Percentiles rank a stretch among this genome's conserved stretches.
Conservation (phyloP, 2,888 invertebrate genomes). For the Caenorhabditis japonica region DNA sequence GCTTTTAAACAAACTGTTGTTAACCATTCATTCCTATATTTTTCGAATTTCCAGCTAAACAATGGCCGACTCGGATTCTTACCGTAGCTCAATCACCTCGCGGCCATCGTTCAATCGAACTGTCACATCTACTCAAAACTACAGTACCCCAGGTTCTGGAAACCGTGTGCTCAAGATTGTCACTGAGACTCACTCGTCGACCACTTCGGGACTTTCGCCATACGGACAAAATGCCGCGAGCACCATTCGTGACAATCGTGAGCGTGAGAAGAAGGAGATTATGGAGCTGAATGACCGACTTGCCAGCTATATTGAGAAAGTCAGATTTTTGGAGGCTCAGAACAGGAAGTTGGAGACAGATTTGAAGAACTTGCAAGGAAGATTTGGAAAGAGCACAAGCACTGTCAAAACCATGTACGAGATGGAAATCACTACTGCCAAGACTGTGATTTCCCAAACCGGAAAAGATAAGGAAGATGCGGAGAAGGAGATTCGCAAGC, state of each 20-base stretch:
- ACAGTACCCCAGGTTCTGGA: slow-evolving; percentile 54
- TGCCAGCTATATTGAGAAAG: slow-evolving; percentile 80
- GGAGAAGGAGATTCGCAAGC: slow-evolving; percentile 63
- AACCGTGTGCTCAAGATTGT: slow-evolving; percentile 76
- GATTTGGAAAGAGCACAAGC: slow-evolving; percentile 76
- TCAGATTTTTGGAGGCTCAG: slow-evolving; percentile 78
- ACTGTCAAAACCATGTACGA: slow-evolving; percentile 70
- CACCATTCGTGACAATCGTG: slow-evolving; percentile 78
- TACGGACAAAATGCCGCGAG: slow-evolving; percentile 76
- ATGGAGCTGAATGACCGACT: slow-evolving; percentile 80
- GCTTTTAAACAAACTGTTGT: no score
- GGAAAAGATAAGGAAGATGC: slow-evolving; percentile 56
- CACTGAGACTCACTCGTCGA: slow-evolving; percentile 70
- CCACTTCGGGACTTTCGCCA: slow-evolving; percentile 58
- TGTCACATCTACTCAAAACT: slow-evolving; percentile 56
- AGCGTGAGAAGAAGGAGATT: slow-evolving; percentile 80
- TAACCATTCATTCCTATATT: neutral
- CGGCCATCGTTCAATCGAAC: slow-evolving; percentile 68
- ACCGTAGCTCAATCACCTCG: slow-evolving; percentile 68
- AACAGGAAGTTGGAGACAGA: slow-evolving; percentile 77
- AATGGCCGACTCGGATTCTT: slow-evolving; percentile 62
- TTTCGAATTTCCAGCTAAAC: slow-evolving; percentile 6
- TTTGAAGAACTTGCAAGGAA: slow-evolving; percentile 71
- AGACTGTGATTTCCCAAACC: slow-evolving; percentile 67
- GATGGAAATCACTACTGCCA: slow-evolving; percentile 59